A percentile compares a stretch with the other conserved stretches of the same genome.
Conservation (phyloP, 1,140 invertebrate species). For the Leptopilina boulardi region DNA sequence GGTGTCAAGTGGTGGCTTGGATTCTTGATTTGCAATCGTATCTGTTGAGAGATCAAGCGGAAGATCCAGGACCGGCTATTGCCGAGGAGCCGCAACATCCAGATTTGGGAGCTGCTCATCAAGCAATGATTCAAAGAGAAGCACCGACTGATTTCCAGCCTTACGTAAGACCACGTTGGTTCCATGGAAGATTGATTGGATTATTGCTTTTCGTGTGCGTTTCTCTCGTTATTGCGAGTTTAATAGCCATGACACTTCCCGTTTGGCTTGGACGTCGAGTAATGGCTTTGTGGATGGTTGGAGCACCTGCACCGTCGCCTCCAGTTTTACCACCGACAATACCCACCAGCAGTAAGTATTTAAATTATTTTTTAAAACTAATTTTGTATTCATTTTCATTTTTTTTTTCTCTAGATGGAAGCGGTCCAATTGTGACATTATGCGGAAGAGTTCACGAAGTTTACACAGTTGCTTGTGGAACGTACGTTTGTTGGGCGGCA, state of each 20-base stretch:
- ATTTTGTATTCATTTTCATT: neutral
- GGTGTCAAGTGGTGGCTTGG: conserved; percentile 93
- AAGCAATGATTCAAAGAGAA: conserved; percentile 87
- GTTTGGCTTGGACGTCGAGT: conserved; percentile 92
- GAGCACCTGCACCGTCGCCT: conserved; percentile 74
- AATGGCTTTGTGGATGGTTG: conserved; percentile 89
- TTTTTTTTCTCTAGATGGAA: conserved; percentile 57
- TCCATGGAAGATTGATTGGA: conserved; percentile 85
- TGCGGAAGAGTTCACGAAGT: conserved; percentile 91
- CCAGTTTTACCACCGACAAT: conserved; percentile 63
- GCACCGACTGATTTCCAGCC: conserved; percentile 90
- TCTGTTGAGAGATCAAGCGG: conserved; percentile 83
- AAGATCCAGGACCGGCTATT: conserved; percentile 71
- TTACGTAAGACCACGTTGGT: conserved; percentile 90
- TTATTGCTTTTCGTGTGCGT: conserved; percentile 89
- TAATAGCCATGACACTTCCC: conserved; percentile 91
- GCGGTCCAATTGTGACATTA: conserved; percentile 62
- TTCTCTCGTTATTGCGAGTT: conserved; percentile 89
- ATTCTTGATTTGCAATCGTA: conserved; percentile 92
- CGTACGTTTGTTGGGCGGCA: conserved; percentile 94
- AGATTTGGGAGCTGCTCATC: conserved; percentile 88
- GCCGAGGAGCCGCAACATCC: conserved; percentile 73
- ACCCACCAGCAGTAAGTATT: conserved; percentile 61
- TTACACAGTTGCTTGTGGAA: conserved; percentile 95
- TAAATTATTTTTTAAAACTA: conserved; percentile 7